These are phyloP conservation scores for Panagrolaimus sp. DNA, from an alignment of 1,140 invertebrate species.

Conservation along the genomic window DNA sequence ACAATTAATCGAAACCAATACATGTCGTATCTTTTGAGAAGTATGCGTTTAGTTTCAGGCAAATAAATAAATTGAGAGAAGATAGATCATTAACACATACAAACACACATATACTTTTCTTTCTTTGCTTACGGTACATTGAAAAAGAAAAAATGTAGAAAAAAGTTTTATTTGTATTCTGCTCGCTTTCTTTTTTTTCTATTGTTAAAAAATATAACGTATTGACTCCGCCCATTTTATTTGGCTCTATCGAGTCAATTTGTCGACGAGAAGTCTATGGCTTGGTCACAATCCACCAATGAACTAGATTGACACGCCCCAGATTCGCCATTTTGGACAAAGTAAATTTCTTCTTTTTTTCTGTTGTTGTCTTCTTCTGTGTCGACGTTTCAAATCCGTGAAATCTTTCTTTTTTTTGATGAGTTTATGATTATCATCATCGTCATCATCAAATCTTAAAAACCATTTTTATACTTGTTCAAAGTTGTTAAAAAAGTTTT, in stretches of 20 bases:
- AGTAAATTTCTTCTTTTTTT: not conserved
- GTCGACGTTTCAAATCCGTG: too few relatives aligned
- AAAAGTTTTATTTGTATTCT: constrained; percentile 2
- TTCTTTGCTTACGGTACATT: not conserved
- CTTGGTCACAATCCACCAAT: not conserved
- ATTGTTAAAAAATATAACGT: not conserved
- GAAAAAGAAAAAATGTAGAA: not conserved
- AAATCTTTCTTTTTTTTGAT: too few relatives aligned
- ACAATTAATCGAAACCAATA: too few relatives aligned
- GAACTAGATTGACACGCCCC: constrained; percentile 2
- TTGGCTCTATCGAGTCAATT: not conserved
- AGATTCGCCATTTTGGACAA: constrained; percentile 1
- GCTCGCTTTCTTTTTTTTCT: too few relatives aligned
- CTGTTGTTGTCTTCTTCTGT: too few relatives aligned
- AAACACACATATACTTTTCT: not conserved
- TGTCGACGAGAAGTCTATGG: constrained; percentile 12
- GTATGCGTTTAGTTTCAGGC: not conserved
- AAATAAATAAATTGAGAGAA: not conserved
- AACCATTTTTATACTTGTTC: too few relatives aligned
- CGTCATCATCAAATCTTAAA: too few relatives aligned
- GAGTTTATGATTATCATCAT: too few relatives aligned
- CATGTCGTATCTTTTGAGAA: not conserved
- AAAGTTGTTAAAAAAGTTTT: too few relatives aligned
- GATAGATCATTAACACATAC: constrained; percentile 1
- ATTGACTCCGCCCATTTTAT: not conserved